Conservation (phyloP, 2,888 invertebrate genomes). For the Geotrupes spiniger region DNA sequence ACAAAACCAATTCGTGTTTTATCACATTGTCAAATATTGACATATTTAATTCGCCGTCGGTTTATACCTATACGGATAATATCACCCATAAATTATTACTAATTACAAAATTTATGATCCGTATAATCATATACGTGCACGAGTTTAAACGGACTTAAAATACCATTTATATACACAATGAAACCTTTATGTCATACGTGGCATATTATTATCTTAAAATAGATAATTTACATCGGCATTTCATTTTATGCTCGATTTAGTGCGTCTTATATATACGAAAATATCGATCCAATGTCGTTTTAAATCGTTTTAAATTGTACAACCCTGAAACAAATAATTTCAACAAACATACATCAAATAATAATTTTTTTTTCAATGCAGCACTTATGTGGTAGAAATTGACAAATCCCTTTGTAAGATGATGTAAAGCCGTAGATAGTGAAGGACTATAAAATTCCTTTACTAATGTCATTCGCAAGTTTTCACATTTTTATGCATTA, state of each 20-base stretch:
- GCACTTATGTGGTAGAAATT: not conserved
- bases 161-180: constrained; percentile 2
- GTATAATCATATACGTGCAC: constrained; percentile 6
- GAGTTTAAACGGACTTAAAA: constrained; percentile 1
- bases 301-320: too few species aligned
- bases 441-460: constrained; percentile 5
- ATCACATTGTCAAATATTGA: constrained; percentile 14
- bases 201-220: not conserved
- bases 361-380: not conserved
- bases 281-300: too few species aligned
- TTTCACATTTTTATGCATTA: constrained; percentile 11
- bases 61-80: constrained; percentile 3
- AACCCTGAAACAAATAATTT: constrained; percentile 6
- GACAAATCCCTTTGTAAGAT: constrained; percentile 5
- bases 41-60: constrained; percentile 12
- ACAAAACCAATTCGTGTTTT: constrained; percentile 4
- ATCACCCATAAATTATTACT: constrained; percentile 12
- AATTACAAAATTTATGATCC: constrained; percentile 18
- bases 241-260: too few species aligned
- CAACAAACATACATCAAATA: too few species aligned
- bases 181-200: not conserved
- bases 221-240: too few species aligned
- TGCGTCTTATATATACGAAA: too few species aligned
- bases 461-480: constrained; percentile 9
- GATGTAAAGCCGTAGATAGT: constrained; percentile 1